Percentiles rank a stretch among this genome's conserved stretches.
Conservation (phyloP, 2,888 invertebrate genomes). For the Mythimna loreyi region DNA sequence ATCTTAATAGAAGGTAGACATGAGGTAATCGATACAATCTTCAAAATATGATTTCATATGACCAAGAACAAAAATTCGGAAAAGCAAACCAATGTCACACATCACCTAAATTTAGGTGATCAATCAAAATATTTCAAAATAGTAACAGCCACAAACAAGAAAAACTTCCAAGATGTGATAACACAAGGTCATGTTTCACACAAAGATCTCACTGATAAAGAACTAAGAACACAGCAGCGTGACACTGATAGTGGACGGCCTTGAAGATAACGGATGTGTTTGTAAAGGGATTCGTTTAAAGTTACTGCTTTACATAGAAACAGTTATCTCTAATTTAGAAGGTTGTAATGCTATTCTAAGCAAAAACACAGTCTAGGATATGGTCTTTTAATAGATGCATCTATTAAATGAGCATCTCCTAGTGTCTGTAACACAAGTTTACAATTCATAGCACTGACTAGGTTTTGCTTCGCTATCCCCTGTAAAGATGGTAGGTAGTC, state of each 20-base stretch:
- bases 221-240: constrained; percentile 67
- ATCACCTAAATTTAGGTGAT: constrained; percentile 36
- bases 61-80: not conserved
- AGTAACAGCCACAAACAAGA: constrained; percentile 38
- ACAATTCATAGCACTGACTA: too few species aligned
- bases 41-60: not conserved
- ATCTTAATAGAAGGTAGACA: not conserved
- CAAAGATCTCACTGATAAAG: constrained; percentile 68
- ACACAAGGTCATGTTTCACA: constrained; percentile 64
- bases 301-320: not conserved
- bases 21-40: constrained; percentile 1
- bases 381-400: too few species aligned
- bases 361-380: not conserved
- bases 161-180: constrained; percentile 62
- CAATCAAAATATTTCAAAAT: constrained; percentile 60
- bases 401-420: too few species aligned
- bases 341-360: not conserved
- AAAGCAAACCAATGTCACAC: constrained; percentile 5
- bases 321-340: constrained; percentile 6
- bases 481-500: too few species aligned
- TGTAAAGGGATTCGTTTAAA: constrained; percentile 41
- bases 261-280: constrained; percentile 67
- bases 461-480: too few species aligned
- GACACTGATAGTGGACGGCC: constrained; percentile 78
- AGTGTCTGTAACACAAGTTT: too few species aligned